Base-by-base conservation (phyloP, 2,888 invertebrate species). In the Stictocephala bisonia region DNA sequence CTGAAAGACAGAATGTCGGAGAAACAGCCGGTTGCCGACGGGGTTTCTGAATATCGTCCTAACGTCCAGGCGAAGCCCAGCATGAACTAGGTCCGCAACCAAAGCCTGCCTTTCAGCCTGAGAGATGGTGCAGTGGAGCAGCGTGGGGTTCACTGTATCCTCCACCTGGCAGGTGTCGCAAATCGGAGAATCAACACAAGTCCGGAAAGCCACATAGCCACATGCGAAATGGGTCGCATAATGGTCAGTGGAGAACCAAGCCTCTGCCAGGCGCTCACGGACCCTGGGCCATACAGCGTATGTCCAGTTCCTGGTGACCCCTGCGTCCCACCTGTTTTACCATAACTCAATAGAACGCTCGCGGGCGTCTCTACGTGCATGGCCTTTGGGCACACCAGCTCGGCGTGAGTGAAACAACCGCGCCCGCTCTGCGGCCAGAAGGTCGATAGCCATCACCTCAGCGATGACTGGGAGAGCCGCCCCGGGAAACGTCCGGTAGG, bases 401-500 rank as follows among this genome's bases (percentile, higher is more conserved):
- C 56, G 75, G 72, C 75, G 77, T 75, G 4, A 48, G 27, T 13
- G 31, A 9, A 18, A 64, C 7, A n/a, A 4, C 7, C 9, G 6
- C 6, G 44, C 44, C 44, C 44, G 9, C 15, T 44, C 44, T 4
- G 7, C 15, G 4, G 15, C 44, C 44, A 44, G 15, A 7, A 44
- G 44, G 44, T 44, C 44, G 44, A 15, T 15, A 1, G 79, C 78
- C 83, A 83, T 83, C 67, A 72, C 75, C 29, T 53, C 66, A 0
- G 75, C 77, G 0, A 79, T 35, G 0, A 77, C 74, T 11, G 79
- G 29, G 0, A 56, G 51, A 6, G 78, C 77, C 1, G 72, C 60
- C 20, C 76, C 77, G 7, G 79, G 79, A 1, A 79, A 76, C 0
- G 78, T 79, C 3, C 76, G 67, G 41, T 79, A 79, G 4, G 75